Evolutionary conservation across 2,888 invertebrate species (phyloP).

Genomic region (Protonemura montana): DNA sequence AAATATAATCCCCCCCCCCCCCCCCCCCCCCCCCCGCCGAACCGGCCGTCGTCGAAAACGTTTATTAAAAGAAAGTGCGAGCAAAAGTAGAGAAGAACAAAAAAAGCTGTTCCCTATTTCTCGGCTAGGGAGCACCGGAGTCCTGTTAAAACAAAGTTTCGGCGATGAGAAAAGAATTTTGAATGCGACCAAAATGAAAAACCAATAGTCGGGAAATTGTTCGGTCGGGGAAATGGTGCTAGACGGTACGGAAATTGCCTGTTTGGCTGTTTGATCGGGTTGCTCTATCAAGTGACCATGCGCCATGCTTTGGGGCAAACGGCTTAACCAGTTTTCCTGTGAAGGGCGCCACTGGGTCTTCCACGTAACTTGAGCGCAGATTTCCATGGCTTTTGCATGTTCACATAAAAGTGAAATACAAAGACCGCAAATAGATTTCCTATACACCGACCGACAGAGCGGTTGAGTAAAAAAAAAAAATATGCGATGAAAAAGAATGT

Average conservation of each 20-base stretch:
- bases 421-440: not conserved
- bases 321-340: not conserved
- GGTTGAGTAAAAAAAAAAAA: not conserved
- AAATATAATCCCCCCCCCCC: not conserved
- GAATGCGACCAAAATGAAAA: not conserved
- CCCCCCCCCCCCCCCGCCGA: not conserved
- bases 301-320: not conserved
- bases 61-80: not conserved
- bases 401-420: not conserved
- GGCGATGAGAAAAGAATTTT: not conserved
- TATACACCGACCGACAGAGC: not conserved
- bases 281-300: not conserved
- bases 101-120: slow-evolving; percentile 9
- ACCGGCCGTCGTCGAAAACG: not conserved
- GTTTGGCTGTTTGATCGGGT: slow-evolving; percentile 33
- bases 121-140: not conserved
- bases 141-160: not conserved
- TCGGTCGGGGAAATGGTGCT: not conserved
- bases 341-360: not conserved
- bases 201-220: slow-evolving; percentile 36
- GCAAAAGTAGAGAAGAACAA: slow-evolving; percentile 1
- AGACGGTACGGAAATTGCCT: slow-evolving; percentile 35
- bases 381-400: slow-evolving; percentile 5
- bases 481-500: not conserved
- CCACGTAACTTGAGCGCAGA: not conserved